Evolutionary conservation across 2,888 invertebrate species (phyloP), one percentile per base, ranked within the genome.

Genomic region (Epistrophella euchroma): DNA sequence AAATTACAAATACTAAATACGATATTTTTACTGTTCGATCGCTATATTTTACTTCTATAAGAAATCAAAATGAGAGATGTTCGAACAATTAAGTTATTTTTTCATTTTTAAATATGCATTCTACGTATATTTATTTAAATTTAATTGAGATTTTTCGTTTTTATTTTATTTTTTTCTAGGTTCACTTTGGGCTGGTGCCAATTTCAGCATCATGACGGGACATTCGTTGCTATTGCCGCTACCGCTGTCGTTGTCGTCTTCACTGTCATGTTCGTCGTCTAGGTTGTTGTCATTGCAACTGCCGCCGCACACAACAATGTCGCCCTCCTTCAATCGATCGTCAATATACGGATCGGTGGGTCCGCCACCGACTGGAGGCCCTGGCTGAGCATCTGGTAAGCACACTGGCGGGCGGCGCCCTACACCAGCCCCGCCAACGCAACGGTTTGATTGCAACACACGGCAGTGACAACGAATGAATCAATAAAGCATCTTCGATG

Each of bases 401-500:
- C 55, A 86, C 82, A 56, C 47, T 86, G 86, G 82, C n/a, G n/a
- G n/a, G n/a, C n/a, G n/a, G n/a, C 86, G 77, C 86, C 86, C 77
- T 60, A 81, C 37, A 13, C n/a, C 35, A 50, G 78, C 58, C 73
- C 72, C 45, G 56, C 71, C 43, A 25, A n/a, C n/a, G n/a, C n/a
- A n/a, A 22, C 43, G 72, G 32, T 6, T 58, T 78, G 15, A 82
- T 82, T 81, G 73, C 70, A 74, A 74, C 86, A 74, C 71, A 86
- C 56, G 62, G 75, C 32, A 32, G 71, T 75, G 75, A 89, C 87
- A 87, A 83, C 89, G 92, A 93, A 68, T 93, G 96, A 91, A 92
- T 94, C 56, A 93, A 95, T 82, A 97, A 97, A 93, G 95, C 95
- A 88, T 93, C 96, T 28, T 96, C 98, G 68, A 98, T 98, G 97